These are phyloP conservation scores for Lepidothrix coronata DNA, from an alignment of 2,113 vertebrate genomes.

Conservation along the genomic window DNA sequence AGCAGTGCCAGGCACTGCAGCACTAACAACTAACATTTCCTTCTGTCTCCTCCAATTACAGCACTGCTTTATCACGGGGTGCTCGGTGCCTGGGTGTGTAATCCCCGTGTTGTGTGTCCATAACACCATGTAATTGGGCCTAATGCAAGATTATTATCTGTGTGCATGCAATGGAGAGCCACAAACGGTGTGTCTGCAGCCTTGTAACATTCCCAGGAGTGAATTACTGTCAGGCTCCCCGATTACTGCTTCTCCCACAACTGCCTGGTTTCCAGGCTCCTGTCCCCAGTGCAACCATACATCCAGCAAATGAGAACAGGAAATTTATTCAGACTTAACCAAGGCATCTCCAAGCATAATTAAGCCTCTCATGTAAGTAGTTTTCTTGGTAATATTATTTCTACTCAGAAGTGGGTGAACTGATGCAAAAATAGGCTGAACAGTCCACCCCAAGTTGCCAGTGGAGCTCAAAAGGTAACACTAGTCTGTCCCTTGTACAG, in stretches of 20 bases:
- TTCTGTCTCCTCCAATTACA: slow-evolving; percentile 74
- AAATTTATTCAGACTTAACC: slow-evolving; percentile 26
- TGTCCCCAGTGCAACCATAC: neutral
- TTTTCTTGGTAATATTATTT: neutral
- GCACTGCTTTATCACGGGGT: slow-evolving; percentile 57
- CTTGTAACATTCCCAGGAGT: neutral
- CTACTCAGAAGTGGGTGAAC: neutral
- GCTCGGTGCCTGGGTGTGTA: slow-evolving; percentile 51
- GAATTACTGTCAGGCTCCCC: neutral
- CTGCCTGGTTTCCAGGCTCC: slow-evolving; percentile 2
- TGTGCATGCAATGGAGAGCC: slow-evolving; percentile 57
- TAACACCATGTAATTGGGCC: slow-evolving; percentile 77
- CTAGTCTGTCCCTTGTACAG: neutral
- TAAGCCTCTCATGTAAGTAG: neutral
- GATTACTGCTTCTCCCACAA: neutral
- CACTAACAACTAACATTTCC: slow-evolving; percentile 69
- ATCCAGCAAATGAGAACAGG: neutral
- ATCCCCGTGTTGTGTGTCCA: slow-evolving; percentile 69
- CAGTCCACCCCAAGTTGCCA: neutral
- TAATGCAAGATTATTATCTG: slow-evolving; percentile 75
- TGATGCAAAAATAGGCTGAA: neutral
- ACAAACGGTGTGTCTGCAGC: slow-evolving; percentile 53
- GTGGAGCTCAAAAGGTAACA: neutral
- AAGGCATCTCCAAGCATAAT: neutral
- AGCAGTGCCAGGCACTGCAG: neutral